These are phyloP conservation scores for Micrasema minimum DNA, from an alignment of 1,140 invertebrate species.

Conservation along the genomic window DNA sequence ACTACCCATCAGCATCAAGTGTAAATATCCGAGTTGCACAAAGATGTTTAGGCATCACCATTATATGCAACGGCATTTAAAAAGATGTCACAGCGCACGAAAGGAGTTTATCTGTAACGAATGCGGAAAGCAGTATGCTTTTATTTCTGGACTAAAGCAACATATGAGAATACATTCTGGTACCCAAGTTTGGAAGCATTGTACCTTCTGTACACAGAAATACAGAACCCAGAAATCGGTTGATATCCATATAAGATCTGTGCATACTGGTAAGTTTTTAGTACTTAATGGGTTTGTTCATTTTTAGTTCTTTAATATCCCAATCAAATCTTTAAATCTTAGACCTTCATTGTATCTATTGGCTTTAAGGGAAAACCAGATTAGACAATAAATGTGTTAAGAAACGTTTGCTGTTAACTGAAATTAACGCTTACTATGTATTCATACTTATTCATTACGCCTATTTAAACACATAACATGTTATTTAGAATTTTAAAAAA, in stretches of 20 bases:
- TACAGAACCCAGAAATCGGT: constrained; percentile 63
- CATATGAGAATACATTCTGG: constrained; percentile 62
- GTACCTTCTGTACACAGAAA: constrained; percentile 62
- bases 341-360: too few relatives aligned
- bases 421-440: too few relatives aligned
- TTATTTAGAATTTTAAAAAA: too few relatives aligned
- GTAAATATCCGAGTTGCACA: constrained; percentile 55
- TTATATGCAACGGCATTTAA: constrained; percentile 61
- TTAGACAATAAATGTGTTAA: too few relatives aligned
- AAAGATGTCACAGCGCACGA: constrained; percentile 59
- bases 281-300: constrained; percentile 7
- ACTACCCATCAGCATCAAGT: constrained; percentile 54
- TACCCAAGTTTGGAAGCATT: constrained; percentile 57
- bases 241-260: constrained; percentile 64
- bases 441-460: too few relatives aligned
- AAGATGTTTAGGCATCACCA: constrained; percentile 58
- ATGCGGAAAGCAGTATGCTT: constrained; percentile 61
- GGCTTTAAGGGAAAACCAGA: too few relatives aligned
- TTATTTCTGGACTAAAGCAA: constrained; percentile 58
- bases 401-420: too few relatives aligned
- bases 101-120: constrained; percentile 59
- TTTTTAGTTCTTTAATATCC: constrained; percentile 17
- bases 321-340: too few relatives aligned
- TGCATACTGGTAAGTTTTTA: constrained; percentile 61
- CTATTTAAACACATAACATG: too few relatives aligned